Evolutionary conservation across 2,888 invertebrate species (phyloP).

Genomic region (Tipula helvola): DNA sequence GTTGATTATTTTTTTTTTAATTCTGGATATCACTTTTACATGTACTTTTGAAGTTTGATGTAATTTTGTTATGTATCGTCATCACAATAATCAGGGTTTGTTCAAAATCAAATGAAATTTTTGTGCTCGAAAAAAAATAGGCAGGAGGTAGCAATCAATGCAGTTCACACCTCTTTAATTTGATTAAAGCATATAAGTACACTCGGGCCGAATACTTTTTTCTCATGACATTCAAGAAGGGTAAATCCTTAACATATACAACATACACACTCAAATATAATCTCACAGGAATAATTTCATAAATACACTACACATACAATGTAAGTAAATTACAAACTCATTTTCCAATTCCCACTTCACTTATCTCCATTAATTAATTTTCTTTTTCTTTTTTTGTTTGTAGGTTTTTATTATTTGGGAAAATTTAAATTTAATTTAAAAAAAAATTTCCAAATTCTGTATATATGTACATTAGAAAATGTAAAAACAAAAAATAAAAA

Average conservation of each 20-base stretch:
- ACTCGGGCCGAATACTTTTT: background rate
- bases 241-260: background rate
- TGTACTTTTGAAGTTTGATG: background rate
- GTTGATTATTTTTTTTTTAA: background rate
- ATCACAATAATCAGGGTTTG: background rate
- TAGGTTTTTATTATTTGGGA: background rate
- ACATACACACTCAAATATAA: background rate
- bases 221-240: background rate
- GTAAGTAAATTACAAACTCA: background rate
- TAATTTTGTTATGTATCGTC: background rate
- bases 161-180: background rate
- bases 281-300: background rate
- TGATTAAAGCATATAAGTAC: background rate
- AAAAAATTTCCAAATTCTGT: background rate
- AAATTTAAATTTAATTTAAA: background rate
- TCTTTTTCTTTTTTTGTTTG: background rate
- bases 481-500: background rate
- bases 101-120: background rate
- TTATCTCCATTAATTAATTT: background rate
- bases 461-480: background rate
- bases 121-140: background rate
- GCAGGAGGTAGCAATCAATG: background rate
- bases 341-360: conserved; percentile 4
- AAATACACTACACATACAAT: background rate
- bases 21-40: background rate